These are phyloP conservation scores for Xyrauchen texanus DNA, from an alignment of 2,113 vertebrate genomes.

Conservation along the genomic window DNA sequence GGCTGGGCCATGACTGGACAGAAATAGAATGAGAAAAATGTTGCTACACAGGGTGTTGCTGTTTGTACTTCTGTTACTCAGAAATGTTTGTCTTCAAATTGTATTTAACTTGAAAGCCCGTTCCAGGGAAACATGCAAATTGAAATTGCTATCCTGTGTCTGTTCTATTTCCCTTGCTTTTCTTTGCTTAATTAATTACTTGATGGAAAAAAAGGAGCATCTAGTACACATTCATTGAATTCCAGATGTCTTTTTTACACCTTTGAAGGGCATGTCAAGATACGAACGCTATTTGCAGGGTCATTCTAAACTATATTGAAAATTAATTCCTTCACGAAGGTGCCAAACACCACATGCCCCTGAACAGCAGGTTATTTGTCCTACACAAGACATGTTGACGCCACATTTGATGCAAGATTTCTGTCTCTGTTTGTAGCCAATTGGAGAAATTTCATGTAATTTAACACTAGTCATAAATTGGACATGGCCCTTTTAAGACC, in stretches of 20 bases:
- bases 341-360: too few species aligned
- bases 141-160: not conserved
- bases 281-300: not conserved
- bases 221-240: not conserved
- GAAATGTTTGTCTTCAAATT: not conserved
- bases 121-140: too few species aligned
- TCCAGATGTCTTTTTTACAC: not conserved
- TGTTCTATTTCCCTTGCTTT: not conserved
- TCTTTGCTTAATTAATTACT: not conserved
- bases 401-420: too few species aligned
- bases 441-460: too few species aligned
- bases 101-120: not conserved
- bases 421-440: too few species aligned
- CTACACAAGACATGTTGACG: too few species aligned
- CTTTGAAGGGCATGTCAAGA: not conserved
- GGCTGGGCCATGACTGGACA: not conserved
- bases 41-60: not conserved
- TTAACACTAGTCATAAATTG: too few species aligned
- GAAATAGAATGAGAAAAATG: conserved; percentile 30
- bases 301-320: not conserved
- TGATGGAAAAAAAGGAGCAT: not conserved
- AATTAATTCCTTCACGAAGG: too few species aligned
- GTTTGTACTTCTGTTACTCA: not conserved
- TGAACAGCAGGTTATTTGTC: too few species aligned
- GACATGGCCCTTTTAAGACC: too few species aligned